Conservation (phyloP, 2,113 vertebrate species). For the Phylloscopus whistleri region DNA sequence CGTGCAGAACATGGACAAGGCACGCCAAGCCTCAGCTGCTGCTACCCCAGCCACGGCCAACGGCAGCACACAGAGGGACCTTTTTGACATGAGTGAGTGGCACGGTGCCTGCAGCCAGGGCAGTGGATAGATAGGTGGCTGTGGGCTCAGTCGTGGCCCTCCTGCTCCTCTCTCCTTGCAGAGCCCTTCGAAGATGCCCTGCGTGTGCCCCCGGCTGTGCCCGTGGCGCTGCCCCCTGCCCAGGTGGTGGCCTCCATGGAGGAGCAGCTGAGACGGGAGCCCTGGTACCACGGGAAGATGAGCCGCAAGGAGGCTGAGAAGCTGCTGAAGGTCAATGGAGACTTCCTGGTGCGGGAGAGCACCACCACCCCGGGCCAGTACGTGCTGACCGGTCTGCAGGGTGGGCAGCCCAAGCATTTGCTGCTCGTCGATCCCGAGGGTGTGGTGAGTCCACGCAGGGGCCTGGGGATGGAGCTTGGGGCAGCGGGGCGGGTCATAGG, state of each 20-base stretch:
- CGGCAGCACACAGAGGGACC: constrained; percentile 85
- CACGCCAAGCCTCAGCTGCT: constrained; percentile 59
- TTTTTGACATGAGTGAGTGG: constrained; percentile 94
- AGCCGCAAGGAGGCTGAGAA: constrained; percentile 89
- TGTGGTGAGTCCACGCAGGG: constrained; percentile 78
- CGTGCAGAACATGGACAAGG: constrained; percentile 86
- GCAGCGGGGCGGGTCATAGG: accelerated
- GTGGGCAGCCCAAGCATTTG: constrained; percentile 91
- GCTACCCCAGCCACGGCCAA: constrained; percentile 70
- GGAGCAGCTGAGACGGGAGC: constrained; percentile 87
- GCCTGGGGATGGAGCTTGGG: not conserved
- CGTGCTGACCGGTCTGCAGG: constrained; percentile 92
- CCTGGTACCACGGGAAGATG: constrained; percentile 94
- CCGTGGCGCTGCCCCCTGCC: not conserved
- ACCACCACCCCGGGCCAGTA: constrained; percentile 94
- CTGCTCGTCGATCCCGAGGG: constrained; percentile 95
- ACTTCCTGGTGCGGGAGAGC: constrained; percentile 95
- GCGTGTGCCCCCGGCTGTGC: constrained; percentile 45
- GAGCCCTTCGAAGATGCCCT: constrained; percentile 95
- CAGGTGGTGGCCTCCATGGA: constrained; percentile 82
- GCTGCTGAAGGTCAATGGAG: constrained; percentile 86
- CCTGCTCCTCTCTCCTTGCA: constrained; percentile 12
- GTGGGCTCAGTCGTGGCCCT: accelerated
- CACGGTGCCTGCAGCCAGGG: accelerated
- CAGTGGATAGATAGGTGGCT: too few relatives aligned